Conservation (phyloP, 2,113 vertebrate genomes). For the Nothoprocta perdicaria region DNA sequence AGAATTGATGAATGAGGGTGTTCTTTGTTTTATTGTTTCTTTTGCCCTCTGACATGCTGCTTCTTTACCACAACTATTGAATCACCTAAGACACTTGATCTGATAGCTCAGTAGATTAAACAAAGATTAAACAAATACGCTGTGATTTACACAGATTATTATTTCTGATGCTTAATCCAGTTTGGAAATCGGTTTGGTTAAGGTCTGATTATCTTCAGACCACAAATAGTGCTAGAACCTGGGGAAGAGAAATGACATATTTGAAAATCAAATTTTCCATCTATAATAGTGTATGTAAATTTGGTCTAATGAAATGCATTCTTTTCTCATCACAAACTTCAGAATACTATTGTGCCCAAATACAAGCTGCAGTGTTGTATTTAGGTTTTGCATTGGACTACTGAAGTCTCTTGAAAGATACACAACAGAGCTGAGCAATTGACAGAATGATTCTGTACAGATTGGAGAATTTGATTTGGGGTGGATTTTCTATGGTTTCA, state of each 20-base stretch:
- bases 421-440: background rate
- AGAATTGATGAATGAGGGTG: background rate
- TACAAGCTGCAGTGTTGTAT: background rate
- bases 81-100: background rate
- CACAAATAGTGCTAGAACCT: background rate
- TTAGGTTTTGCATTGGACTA: background rate
- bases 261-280: background rate
- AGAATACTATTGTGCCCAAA: background rate
- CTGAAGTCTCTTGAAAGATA: background rate
- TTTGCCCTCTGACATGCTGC: background rate
- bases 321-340: background rate
- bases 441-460: background rate
- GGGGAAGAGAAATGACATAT: background rate
- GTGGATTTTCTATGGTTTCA: background rate
- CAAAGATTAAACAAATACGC: background rate
- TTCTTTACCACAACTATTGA: background rate
- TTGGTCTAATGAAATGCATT: background rate
- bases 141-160: background rate
- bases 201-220: background rate
- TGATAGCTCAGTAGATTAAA: constrained; percentile 11
- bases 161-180: background rate
- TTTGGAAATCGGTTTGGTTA: background rate
- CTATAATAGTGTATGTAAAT: background rate
- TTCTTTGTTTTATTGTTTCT: background rate
- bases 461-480: background rate